Evolutionary conservation across 2,888 invertebrate species (phyloP).

Genomic region (Leptinotarsa rubiginosa): DNA sequence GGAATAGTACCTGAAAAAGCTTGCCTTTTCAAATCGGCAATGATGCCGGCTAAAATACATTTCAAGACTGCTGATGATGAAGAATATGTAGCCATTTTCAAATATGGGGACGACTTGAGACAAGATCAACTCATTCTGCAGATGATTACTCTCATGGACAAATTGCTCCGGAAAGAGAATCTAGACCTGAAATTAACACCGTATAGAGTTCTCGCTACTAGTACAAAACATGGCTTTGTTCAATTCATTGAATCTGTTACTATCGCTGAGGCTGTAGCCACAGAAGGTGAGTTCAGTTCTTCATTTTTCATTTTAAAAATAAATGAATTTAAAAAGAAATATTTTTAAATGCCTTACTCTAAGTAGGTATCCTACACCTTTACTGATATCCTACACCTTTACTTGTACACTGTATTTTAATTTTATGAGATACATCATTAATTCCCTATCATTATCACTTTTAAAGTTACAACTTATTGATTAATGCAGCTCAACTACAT

Average conservation of each 20-base stretch:
- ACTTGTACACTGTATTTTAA: neutral
- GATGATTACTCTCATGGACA: constrained; percentile 99
- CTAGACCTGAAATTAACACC: constrained; percentile 96
- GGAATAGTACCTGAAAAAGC: constrained; percentile 92
- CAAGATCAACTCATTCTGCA: constrained; percentile 98
- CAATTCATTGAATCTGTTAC: constrained; percentile 95
- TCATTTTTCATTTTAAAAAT: neutral
- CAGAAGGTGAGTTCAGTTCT: constrained; percentile 72
- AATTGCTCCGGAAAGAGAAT: constrained; percentile 91
- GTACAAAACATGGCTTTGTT: constrained; percentile 95
- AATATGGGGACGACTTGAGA: constrained; percentile 96
- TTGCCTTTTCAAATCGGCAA: constrained; percentile 93
- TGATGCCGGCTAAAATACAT: constrained; percentile 94
- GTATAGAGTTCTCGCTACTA: constrained; percentile 94
- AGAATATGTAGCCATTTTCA: constrained; percentile 96
- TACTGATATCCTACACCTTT: too few relatives aligned
- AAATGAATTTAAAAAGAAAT: too few relatives aligned
- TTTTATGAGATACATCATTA: too few relatives aligned
- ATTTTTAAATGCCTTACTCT: too few relatives aligned
- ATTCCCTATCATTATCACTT: too few relatives aligned
- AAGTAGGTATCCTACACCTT: too few relatives aligned
- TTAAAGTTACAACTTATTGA: too few relatives aligned
- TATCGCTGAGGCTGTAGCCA: constrained; percentile 90
- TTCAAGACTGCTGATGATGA: constrained; percentile 85
- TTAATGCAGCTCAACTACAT: too few relatives aligned